Conservation (phyloP, 1,140 invertebrate species). For the Sarcophaga peregrina region DNA sequence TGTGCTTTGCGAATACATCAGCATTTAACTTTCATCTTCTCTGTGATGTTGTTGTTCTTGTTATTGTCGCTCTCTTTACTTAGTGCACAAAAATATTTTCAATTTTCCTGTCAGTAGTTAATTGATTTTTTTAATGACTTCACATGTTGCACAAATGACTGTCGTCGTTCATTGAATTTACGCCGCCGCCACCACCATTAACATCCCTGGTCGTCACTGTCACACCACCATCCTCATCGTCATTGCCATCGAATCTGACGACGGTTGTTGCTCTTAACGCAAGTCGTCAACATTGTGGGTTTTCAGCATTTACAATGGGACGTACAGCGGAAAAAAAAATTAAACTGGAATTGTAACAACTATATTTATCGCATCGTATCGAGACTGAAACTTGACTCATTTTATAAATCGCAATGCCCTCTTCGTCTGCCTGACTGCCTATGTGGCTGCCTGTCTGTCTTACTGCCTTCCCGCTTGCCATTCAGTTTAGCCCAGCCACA, state of each 20-base stretch:
- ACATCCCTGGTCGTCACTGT: conserved; percentile 26
- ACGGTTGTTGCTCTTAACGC: neutral
- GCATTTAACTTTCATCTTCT: neutral
- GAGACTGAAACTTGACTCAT: conserved; percentile 26
- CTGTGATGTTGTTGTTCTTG: neutral
- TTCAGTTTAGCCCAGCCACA: no score
- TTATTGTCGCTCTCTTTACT: neutral
- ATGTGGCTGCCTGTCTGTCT: no score
- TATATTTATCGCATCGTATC: neutral
- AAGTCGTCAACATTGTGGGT: conserved; percentile 22
- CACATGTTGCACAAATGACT: conserved; percentile 44
- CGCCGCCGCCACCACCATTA: neutral
- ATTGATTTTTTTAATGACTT: conserved; percentile 48
- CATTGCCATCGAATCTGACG: neutral
- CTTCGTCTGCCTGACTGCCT: no score
- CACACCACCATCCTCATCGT: conserved; percentile 20
- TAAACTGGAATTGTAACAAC: conserved; percentile 26
- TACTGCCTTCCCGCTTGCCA: no score
- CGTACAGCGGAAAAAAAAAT: neutral
- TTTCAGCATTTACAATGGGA: neutral
- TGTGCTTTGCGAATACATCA: neutral
- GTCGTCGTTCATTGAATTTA: neutral
- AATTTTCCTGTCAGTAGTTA: conserved; percentile 44
- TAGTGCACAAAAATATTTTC: conserved; percentile 36
- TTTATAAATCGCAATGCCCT: neutral